Percentiles rank a stretch among this genome's conserved stretches.
phyloP scores from a whole-genome alignment of 2,113 vertebrate genomes.

The Gavia stellata region DNA sequence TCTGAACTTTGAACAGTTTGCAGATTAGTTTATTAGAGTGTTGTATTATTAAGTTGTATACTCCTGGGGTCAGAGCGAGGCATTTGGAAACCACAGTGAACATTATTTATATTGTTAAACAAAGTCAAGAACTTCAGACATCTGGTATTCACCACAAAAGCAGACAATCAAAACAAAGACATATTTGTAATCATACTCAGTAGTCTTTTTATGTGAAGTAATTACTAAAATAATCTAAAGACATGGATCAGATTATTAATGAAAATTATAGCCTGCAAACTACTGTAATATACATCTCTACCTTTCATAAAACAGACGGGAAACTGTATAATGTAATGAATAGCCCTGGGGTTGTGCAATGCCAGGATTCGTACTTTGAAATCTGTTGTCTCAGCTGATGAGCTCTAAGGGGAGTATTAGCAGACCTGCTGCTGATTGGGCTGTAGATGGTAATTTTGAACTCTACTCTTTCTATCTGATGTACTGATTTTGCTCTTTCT shows the following conservation, averaged over 20 bases:
- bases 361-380: neutral
- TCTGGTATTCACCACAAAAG: neutral
- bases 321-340: neutral
- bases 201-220: constrained; percentile 35
- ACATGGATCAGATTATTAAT: constrained; percentile 30
- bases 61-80: neutral
- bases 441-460: neutral
- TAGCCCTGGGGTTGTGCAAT: constrained; percentile 22
- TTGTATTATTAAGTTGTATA: neutral
- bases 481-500: neutral
- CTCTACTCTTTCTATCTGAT: neutral
- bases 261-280: neutral
- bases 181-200: constrained; percentile 28
- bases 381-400: constrained; percentile 42
- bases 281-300: neutral
- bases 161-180: constrained; percentile 29
- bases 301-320: neutral
- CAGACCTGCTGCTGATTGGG: neutral
- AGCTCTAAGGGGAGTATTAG: constrained; percentile 11
- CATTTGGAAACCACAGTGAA: neutral
- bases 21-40: neutral
- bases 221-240: constrained; percentile 54
- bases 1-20: constrained; percentile 31
- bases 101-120: constrained; percentile 12
- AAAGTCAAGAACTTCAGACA: constrained; percentile 35